Conservation (phyloP, 2,113 vertebrate genomes). For the Pan troglodytes region NHGRI_mPanTro3-v2.1_pri NC_086015.1:75963001-75963500, state of each 20-base stretch:
- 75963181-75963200: no score
- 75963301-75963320: accelerated
- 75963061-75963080: no score
- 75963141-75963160: no score
- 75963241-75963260: no score
- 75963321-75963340: not conserved
- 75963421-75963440: not conserved
- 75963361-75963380: not conserved
- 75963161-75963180: no score
- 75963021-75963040: not conserved
- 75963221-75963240: no score
- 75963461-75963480: not conserved
- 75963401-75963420: no score
- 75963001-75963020: not conserved
- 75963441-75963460: not conserved
- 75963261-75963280: not conserved
- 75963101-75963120: no score
- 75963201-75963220: no score
- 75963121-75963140: no score
- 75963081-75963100: no score
- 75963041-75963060: not conserved
- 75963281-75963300: not conserved
- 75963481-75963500: not conserved
- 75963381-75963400: not conserved
- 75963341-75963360: not conserved